A percentile compares a stretch with the other conserved stretches of the same genome.
These are phyloP conservation scores for Dipodomys spectabilis DNA, from an alignment of 2,113 vertebrate species.

Conservation along the genomic window DNA sequence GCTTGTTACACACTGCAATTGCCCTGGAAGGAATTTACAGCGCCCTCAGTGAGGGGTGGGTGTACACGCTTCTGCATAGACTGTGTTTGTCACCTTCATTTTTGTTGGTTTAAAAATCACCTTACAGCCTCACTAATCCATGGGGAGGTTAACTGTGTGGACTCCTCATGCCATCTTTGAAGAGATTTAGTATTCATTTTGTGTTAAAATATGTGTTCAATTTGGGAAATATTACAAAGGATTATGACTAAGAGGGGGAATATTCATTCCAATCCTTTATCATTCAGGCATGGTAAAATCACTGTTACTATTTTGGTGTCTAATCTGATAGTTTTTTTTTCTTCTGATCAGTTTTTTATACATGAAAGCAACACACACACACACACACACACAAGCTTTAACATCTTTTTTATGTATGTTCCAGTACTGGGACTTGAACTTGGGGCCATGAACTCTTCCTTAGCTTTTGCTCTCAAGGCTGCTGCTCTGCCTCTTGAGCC, in stretches of 20 bases:
- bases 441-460: too few relatives aligned
- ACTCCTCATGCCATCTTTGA: neutral
- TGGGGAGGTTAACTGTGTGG: neutral
- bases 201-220: conserved; percentile 15
- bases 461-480: too few relatives aligned
- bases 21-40: neutral
- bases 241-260: neutral
- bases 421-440: too few relatives aligned
- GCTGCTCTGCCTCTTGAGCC: too few relatives aligned
- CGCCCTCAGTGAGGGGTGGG: fast-evolving
- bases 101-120: conserved; percentile 49
- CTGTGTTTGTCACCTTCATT: neutral
- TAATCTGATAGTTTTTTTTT: neutral
- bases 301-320: neutral
- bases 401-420: too few relatives aligned
- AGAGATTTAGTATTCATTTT: conserved; percentile 32
- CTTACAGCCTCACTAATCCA: conserved; percentile 31
- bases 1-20: neutral
- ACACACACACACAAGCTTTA: too few relatives aligned
- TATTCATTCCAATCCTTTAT: neutral
- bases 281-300: neutral
- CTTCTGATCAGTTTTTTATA: neutral
- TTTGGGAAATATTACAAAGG: conserved; percentile 4
- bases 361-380: neutral
- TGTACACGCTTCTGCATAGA: neutral